A percentile compares a stretch with the other conserved stretches of the same genome.
These are phyloP conservation scores for Pocillopora meandrina DNA, from an alignment of 92 coral and sea anemone species.

Conservation along the genomic window DNA sequence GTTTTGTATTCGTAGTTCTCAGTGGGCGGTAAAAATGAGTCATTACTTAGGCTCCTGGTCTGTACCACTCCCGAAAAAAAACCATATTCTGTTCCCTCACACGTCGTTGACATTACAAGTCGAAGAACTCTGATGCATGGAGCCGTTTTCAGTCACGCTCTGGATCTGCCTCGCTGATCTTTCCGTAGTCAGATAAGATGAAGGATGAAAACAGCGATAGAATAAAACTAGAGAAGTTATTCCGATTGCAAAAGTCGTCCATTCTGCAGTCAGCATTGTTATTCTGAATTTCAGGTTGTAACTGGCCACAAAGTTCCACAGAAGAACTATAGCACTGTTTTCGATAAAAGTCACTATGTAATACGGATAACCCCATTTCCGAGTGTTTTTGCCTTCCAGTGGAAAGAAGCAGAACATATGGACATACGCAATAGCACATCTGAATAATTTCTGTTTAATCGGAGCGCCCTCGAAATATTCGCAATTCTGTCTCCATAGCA, in stretches of 20 bases:
- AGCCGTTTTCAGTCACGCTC: background rate
- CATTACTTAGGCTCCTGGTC: too few species aligned
- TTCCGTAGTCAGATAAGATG: background rate
- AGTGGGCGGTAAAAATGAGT: too few species aligned
- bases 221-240: constrained; percentile 15
- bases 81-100: too few species aligned
- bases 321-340: constrained; percentile 14
- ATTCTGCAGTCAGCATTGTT: constrained; percentile 18
- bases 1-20: too few species aligned
- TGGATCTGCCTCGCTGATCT: background rate
- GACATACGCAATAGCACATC: constrained; percentile 43
- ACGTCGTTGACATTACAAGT: too few species aligned
- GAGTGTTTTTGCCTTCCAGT: constrained; percentile 36
- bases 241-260: constrained; percentile 32
- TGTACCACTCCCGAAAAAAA: too few species aligned
- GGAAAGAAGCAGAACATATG: constrained; percentile 57
- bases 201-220: constrained; percentile 46
- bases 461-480: constrained; percentile 43
- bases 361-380: constrained; percentile 42
- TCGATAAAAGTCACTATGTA: constrained; percentile 39
- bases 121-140: constrained; percentile 1
- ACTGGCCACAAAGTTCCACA: constrained; percentile 36
- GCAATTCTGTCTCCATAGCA: constrained; percentile 45
- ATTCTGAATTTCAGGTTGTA: constrained; percentile 22
- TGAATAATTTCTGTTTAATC: constrained; percentile 36